phyloP scores from a whole-genome alignment of 2,888 invertebrate genomes.

The Agrilus mali region DNA sequence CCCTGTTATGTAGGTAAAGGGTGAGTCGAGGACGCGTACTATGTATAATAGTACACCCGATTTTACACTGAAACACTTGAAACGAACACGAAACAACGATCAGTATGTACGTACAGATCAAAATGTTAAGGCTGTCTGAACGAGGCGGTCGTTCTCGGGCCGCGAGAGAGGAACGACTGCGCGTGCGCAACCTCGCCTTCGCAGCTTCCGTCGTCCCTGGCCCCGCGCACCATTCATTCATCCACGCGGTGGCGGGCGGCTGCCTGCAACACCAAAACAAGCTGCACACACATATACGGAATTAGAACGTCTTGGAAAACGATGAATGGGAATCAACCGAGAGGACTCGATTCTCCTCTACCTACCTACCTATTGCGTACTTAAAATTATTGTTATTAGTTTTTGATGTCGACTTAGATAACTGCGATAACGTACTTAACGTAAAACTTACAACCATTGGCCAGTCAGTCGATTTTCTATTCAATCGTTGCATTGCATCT shows the following conservation, averaged over 20 bases:
- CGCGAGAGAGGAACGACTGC: constrained; percentile 24
- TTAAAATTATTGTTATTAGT: no score
- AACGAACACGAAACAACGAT: constrained; percentile 38
- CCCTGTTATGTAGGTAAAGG: no score
- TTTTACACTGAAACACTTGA: constrained; percentile 25
- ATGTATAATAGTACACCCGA: constrained; percentile 8
- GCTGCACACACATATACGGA: constrained; percentile 26
- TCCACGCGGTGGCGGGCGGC: constrained; percentile 39
- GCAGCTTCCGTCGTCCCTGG: constrained; percentile 29
- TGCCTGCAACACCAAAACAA: constrained; percentile 19
- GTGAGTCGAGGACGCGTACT: background rate
- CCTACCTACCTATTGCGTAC: no score
- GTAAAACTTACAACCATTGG: no score
- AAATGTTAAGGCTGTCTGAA: constrained; percentile 46
- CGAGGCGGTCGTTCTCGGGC: constrained; percentile 43
- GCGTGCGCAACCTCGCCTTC: constrained; percentile 38
- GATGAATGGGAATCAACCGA: constrained; percentile 22
- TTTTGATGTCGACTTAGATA: no score
- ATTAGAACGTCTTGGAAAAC: constrained; percentile 27
- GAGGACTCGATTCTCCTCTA: no score
- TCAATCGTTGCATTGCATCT: no score
- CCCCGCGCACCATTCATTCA: constrained; percentile 26
- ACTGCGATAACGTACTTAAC: no score
- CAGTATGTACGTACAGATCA: no score
- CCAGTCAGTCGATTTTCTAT: no score